Evolutionary conservation across 64 coral and sea anemone genomes (phyloP), one percentile per base, ranked within the genome.

Genomic region (Pocillopora damicornis): DNA sequence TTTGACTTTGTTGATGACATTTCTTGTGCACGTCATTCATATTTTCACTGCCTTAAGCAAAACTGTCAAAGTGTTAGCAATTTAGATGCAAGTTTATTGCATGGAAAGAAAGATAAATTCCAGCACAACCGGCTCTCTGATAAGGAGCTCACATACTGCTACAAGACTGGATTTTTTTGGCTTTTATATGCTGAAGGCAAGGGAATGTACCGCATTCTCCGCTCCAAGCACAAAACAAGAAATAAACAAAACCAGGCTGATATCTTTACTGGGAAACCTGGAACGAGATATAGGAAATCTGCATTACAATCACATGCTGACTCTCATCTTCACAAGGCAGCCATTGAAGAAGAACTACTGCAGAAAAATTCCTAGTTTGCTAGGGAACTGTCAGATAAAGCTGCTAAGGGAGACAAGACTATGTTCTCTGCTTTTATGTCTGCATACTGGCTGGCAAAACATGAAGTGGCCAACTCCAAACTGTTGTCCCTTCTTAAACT

Each of bases 1-100:
- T 73, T 73, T n/a, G 68, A 73, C 22, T 73, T 73, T 73, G 68
- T 73, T 73, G 15, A 73, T 73, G 68, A 73, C 68, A 73, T 16
- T 73, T 73, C 68, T 73, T n/a, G 68, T n/a, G 68, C 68, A 73
- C 68, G 20, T 73, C 68, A 73, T 73, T 73, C 68, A 73, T n/a
- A 73, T 73, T 73, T 11, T 73, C 68, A 73, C 68, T 73, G 68
- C 20, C 68, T 73, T 73, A 25, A 73, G 20, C 7, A 73, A 73
- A 73, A 73, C 22, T 73, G 68, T 73, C 68, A 73, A 73, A 16
- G 68, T 73, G 20, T 73, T 12, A 1, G 68, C 68, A 73, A 73
- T 73, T 16, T 73, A 73, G 68, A 12, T 73, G 68, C 68, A 73
- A 73, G 68, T 73, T 73, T n/a, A 73, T 73, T 73, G 6, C 68